phyloP scores from a whole-genome alignment of 2,113 vertebrate genomes.

The Notothenia coriiceps region DNA sequence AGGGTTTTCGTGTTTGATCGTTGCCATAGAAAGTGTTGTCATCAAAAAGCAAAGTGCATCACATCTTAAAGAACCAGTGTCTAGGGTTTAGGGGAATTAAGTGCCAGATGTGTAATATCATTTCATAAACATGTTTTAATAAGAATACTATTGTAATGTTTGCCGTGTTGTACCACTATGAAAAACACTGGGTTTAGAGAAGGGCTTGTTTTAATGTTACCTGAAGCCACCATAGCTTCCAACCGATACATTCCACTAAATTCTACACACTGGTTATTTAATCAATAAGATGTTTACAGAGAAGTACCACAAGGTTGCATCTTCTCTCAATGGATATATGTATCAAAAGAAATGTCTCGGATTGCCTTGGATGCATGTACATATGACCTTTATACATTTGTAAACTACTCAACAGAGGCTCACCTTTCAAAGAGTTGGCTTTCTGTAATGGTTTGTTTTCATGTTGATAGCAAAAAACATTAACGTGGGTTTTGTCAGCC shows the following conservation, averaged over 20 bases:
- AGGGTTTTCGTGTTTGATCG: not conserved
- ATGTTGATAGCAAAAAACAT: slow-evolving; percentile 39
- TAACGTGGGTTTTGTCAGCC: slow-evolving; percentile 16
- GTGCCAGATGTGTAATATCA: not conserved
- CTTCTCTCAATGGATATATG: slow-evolving; percentile 28
- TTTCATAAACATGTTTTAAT: not conserved
- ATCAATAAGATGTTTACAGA: not conserved
- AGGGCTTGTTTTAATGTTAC: not conserved
- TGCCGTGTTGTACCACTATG: not conserved
- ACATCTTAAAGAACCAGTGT: not conserved
- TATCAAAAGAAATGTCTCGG: slow-evolving; percentile 26
- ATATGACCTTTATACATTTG: slow-evolving; percentile 70
- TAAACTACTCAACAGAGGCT: slow-evolving; percentile 49
- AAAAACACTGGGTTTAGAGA: not conserved
- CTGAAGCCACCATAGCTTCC: not conserved
- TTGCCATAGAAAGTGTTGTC: not conserved
- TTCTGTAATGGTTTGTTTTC: slow-evolving; percentile 38
- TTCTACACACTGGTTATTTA: not conserved
- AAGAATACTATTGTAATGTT: not conserved
- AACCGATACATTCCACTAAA: not conserved
- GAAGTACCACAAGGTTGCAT: slow-evolving; percentile 4
- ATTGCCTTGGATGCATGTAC: slow-evolving; percentile 49
- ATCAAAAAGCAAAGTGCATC: slow-evolving; percentile 8
- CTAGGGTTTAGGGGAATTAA: not conserved
- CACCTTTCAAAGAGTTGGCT: slow-evolving; percentile 55